Evolutionary conservation across 2,797 vertebrate species (phyloP).

Genomic region (Columba guinea): DNA sequence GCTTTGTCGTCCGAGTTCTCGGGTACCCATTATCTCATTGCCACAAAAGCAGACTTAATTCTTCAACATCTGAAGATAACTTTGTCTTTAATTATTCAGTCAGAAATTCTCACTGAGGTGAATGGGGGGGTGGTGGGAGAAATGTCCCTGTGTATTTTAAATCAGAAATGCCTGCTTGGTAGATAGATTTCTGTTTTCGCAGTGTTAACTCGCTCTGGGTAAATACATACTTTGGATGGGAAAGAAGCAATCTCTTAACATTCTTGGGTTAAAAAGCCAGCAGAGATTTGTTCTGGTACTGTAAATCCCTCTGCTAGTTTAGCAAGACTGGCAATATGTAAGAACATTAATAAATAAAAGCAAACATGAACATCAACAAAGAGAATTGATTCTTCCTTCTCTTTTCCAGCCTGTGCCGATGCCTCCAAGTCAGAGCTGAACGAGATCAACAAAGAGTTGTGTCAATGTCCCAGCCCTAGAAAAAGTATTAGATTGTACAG

Average conservation of each 20-base stretch:
- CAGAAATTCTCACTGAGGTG: slow-evolving; percentile 13
- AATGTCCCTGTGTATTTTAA: background rate
- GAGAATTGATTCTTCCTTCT: slow-evolving; percentile 4
- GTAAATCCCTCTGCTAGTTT: slow-evolving; percentile 28
- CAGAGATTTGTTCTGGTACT: slow-evolving; percentile 15
- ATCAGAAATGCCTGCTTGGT: background rate
- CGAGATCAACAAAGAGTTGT: background rate
- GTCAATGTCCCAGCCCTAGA: background rate
- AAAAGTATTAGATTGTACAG: background rate
- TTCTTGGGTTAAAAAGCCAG: slow-evolving; percentile 14
- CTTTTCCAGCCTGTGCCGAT: background rate
- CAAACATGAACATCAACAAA: slow-evolving; percentile 25
- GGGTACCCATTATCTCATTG: slow-evolving; percentile 22
- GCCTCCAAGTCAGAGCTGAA: background rate
- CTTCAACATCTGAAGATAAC: slow-evolving; percentile 26
- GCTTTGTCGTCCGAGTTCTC: background rate
- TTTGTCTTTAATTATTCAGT: slow-evolving; percentile 36
- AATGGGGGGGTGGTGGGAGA: background rate
- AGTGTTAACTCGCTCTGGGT: background rate
- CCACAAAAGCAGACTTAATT: slow-evolving; percentile 45
- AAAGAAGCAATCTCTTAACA: background rate
- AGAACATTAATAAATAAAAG: slow-evolving; percentile 45
- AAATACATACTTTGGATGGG: background rate
- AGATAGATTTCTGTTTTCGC: background rate
- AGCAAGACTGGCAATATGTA: background rate